Evolutionary conservation across 2,888 invertebrate species (phyloP).

Genomic region (Cecidostiba fungosa): DNA sequence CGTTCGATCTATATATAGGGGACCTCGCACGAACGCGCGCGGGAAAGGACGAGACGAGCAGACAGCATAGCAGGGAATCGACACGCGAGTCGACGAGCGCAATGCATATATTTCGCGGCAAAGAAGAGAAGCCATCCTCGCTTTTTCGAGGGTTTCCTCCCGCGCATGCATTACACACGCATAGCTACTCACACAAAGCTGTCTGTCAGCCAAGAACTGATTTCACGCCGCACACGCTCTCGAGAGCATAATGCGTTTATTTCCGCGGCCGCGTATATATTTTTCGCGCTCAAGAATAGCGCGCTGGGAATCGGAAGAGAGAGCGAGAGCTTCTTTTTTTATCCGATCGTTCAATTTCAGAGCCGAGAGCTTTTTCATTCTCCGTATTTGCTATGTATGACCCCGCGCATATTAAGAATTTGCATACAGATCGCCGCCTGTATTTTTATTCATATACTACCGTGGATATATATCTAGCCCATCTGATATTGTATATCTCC

Average conservation of each 20-base stretch:
- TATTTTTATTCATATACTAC: conserved; percentile 42
- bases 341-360: conserved; percentile 59
- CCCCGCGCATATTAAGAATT: conserved; percentile 39
- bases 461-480: background rate
- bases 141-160: conserved; percentile 14
- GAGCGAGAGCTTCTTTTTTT: conserved; percentile 21
- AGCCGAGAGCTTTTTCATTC: conserved; percentile 39
- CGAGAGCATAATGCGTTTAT: conserved; percentile 45
- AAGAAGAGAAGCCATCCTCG: conserved; percentile 33
- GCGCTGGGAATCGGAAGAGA: background rate
- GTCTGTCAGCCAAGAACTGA: conserved; percentile 53
- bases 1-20: conserved; percentile 45
- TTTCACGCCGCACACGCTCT: conserved; percentile 44
- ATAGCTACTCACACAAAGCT: background rate
- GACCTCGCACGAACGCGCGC: background rate
- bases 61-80: conserved; percentile 39
- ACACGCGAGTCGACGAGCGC: conserved; percentile 52
- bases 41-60: background rate
- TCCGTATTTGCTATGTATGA: conserved; percentile 40
- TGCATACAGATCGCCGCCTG: conserved; percentile 39
- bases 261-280: conserved; percentile 16
- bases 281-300: conserved; percentile 11
- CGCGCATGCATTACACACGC: background rate
- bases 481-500: too few species aligned
- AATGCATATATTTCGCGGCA: conserved; percentile 57